Evolutionary conservation across 2,797 vertebrate genomes (phyloP), one percentile per base, ranked within the genome.

Genomic region (Distichodus sexfasciatus): DNA sequence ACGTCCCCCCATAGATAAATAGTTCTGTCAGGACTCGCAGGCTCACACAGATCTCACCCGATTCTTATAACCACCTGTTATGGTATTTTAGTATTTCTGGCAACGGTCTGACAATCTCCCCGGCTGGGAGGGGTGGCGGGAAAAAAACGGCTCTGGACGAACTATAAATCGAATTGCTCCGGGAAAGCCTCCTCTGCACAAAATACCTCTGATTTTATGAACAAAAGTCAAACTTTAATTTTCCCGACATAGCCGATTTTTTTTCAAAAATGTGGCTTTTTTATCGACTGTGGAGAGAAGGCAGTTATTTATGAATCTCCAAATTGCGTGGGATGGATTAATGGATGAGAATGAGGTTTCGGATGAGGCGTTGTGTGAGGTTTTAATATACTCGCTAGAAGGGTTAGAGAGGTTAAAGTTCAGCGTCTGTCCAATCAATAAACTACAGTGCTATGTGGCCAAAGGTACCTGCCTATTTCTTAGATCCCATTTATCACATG

Each of bases 51-150:
- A 86, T 86, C 67, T 83, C 79, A 77, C 74, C 84, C 76, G 78
- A 83, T 77, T 90, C 86, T 83, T 83, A n/a, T 76, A 83, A 81
- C 84, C 85, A 80, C 72, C 80, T 82, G 51, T 88, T 88, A 89
- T 84, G 80, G 83, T 76, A 83, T 79, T 82, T 69, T 79, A 79
- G 82, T 84, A 83, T 83, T 85, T 75, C 83, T 80, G 68, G 80
- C 79, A 83, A 70, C 58, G 75, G 77, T 54, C 73, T 85, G 76
- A 81, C 40, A 66, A 69, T 76, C 72, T 79, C 79, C 70, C 26
- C 68, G 66, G 69, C 78, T 70, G 79, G 72, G 72, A 78, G 9
- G 31, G 31, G 50, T n/a, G 50, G 6, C n/a, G 50, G 6, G 5
- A 51, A 75, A 60, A 71, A 51, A 65, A 38, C 54, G 57, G 74